These are phyloP conservation scores for Mormyrops attenuatus DNA, from an alignment of 2,797 vertebrate genomes.

Conservation along the genomic window DNA sequence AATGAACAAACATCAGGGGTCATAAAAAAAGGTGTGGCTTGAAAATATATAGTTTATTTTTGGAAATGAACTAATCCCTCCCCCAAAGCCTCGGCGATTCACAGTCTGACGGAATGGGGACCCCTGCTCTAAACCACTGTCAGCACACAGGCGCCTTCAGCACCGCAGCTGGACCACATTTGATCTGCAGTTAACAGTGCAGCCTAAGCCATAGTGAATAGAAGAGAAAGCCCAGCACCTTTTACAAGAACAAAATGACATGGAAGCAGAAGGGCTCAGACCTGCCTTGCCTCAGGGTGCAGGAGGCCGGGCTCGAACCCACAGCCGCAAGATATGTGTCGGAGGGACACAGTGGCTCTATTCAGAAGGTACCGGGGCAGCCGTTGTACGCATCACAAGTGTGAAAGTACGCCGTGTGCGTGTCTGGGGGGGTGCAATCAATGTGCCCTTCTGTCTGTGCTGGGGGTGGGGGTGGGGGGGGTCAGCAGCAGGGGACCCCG, in stretches of 20 bases:
- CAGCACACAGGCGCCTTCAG: constrained; percentile 14
- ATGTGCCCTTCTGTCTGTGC: constrained; percentile 34
- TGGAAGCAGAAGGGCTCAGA: constrained; percentile 45
- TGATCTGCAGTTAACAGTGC: constrained; percentile 60
- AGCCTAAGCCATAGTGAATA: constrained; percentile 51
- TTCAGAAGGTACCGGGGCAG: constrained; percentile 47
- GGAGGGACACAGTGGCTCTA: constrained; percentile 54
- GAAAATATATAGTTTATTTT: not conserved
- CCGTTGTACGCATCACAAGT: constrained; percentile 22
- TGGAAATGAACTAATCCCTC: not conserved
- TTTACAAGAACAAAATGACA: not conserved
- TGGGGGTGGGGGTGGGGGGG: not conserved
- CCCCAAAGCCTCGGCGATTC: not conserved
- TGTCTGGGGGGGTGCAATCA: constrained; percentile 7
- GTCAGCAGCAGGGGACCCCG: constrained; percentile 34
- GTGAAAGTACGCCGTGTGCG: constrained; percentile 21
- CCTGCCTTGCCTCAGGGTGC: constrained; percentile 42
- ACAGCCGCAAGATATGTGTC: constrained; percentile 48
- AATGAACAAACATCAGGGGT: not conserved
- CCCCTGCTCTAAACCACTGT: not conserved
- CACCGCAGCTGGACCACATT: constrained; percentile 48
- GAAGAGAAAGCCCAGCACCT: constrained; percentile 55
- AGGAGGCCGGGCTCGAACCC: not conserved
- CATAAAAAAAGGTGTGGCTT: not conserved
- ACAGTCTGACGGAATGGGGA: not conserved